Percentiles rank a stretch among this genome's conserved stretches.
phyloP scores from a whole-genome alignment of 2,888 invertebrate genomes.

The Pecten maximus region DNA sequence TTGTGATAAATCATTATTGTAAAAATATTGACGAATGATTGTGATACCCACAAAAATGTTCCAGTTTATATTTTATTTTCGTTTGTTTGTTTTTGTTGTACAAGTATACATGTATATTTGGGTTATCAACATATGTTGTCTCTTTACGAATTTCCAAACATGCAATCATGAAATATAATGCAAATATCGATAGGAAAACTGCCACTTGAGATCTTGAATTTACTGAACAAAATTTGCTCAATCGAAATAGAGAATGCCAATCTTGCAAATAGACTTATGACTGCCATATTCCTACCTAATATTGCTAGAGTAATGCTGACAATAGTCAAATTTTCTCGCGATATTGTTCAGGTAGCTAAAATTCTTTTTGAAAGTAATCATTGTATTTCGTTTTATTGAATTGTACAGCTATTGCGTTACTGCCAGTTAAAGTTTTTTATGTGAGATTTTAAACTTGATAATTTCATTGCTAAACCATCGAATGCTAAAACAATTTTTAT shows the following conservation, averaged over 20 bases:
- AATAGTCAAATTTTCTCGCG: not conserved
- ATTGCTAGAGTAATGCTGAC: not conserved
- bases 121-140: not conserved
- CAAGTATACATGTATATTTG: not conserved
- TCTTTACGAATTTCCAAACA: not conserved
- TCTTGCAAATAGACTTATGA: not conserved
- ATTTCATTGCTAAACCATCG: not conserved
- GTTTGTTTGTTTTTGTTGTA: not conserved
- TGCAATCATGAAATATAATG: not conserved
- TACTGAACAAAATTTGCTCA: not conserved
- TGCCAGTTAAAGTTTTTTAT: not conserved
- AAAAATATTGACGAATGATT: not conserved
- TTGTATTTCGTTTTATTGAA: not conserved
- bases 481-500: not conserved
- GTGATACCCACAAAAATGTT: not conserved
- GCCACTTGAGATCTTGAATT: not conserved
- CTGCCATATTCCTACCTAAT: not conserved
- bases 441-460: not conserved
- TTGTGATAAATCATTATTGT: not conserved
- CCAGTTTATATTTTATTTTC: not conserved
- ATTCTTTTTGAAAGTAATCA: not conserved
- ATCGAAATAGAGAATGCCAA: not conserved
- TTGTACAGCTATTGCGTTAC: not conserved
- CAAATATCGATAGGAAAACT: not conserved
- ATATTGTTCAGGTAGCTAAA: not conserved